Base-by-base conservation (phyloP, 23 tunicate species). In the Aplidium turbinatum region DNA sequence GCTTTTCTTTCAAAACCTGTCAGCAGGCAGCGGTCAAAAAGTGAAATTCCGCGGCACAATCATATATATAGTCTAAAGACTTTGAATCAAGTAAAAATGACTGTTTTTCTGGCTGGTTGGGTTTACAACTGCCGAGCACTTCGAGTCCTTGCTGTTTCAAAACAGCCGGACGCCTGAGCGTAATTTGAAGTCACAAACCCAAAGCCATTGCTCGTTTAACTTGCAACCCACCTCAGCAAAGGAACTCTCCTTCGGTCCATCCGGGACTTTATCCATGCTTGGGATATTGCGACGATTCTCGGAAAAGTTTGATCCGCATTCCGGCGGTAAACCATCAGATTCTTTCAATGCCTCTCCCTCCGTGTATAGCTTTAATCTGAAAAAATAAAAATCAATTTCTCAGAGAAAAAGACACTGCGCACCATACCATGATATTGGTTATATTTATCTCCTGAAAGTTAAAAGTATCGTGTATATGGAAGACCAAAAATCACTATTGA, bases 161-260 rank as follows among this genome's bases (percentile, higher is more conserved):
- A n/a, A n/a, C n/a, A n/a, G n/a, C n/a, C n/a, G n/a, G n/a, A n/a
- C n/a, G n/a, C n/a, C n/a, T n/a, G n/a, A n/a, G n/a, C n/a, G n/a
- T n/a, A n/a, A n/a, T n/a, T n/a, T n/a, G n/a, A n/a, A n/a, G n/a
- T n/a, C n/a, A 42, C 48, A 9, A 9, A 42, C 48, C 13, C 13
- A 9, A 9, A 9, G 9, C 48, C 48, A 9, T 42, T 42, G 13
- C 13, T 13, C 48, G 13, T 42, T 16, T 42, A 42, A 42, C 48
- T 29, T 60, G n/a, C n/a, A n/a, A n/a, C n/a, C n/a, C 6, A 66
- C 73, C 52, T 66, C 11, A 4, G 50, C 28, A 35, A 66, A 66
- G 21, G 6, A 3, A 6, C 38, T 35, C 38, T 66, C 73, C 22
- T 27, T 19, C n/a, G 76, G 76, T 46, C 58, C 76, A 3, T 47